Conservation (phyloP, 2,797 vertebrate species). For the Aeoliscus strigatus region DNA sequence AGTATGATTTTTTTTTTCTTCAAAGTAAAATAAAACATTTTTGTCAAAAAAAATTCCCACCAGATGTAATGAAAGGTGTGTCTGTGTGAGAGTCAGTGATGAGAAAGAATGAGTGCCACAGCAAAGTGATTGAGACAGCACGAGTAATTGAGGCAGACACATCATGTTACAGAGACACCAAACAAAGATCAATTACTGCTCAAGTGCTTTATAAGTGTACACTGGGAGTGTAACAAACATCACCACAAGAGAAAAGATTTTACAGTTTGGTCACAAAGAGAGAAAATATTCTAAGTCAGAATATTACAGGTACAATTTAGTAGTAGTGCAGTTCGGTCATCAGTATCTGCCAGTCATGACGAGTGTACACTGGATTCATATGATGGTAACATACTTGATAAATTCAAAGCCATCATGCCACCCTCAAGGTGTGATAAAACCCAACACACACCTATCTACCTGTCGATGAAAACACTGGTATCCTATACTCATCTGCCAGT, state of each 20-base stretch:
- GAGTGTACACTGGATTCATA: slow-evolving; percentile 8
- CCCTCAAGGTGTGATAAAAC: background rate
- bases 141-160: no score
- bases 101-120: background rate
- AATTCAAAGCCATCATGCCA: slow-evolving; percentile 5
- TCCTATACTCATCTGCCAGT: no score
- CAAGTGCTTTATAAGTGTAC: slow-evolving; percentile 24
- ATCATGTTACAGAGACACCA: slow-evolving; percentile 1
- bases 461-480: background rate
- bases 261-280: slow-evolving; percentile 60
- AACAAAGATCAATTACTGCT: slow-evolving; percentile 11
- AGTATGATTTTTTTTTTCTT: no score
- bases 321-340: slow-evolving; percentile 46
- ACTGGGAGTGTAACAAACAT: slow-evolving; percentile 15
- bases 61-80: no score
- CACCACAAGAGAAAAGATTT: slow-evolving; percentile 22
- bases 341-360: slow-evolving; percentile 9
- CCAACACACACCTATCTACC: slow-evolving; percentile 1
- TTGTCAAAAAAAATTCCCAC: no score
- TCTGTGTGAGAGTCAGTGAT: no score
- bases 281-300: slow-evolving; percentile 14
- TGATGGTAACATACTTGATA: background rate
- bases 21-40: no score
- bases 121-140: slow-evolving; percentile 3
- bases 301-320: slow-evolving; percentile 19